These are phyloP conservation scores for Thamnophis elegans DNA, from an alignment of 2,797 vertebrate species.

Conservation along the genomic window DNA sequence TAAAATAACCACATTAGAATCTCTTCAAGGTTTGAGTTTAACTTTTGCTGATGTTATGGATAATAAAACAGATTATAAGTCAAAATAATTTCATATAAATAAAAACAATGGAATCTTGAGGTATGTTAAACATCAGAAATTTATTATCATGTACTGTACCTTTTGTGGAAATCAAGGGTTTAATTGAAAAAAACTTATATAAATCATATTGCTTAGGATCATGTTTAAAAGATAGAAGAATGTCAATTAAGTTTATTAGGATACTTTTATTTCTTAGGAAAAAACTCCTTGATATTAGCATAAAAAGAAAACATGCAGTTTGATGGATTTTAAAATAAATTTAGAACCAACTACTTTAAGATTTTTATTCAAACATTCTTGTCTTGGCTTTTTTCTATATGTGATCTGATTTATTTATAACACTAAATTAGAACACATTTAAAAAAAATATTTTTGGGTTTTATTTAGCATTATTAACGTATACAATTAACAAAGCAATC, in stretches of 20 bases:
- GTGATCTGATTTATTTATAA: not conserved
- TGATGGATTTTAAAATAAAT: constrained; percentile 50
- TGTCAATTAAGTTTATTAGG: not conserved
- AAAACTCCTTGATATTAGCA: not conserved
- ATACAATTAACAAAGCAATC: not conserved
- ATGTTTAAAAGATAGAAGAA: not conserved
- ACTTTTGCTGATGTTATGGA: not conserved
- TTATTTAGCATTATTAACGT: not conserved
- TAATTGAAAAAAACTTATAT: not conserved
- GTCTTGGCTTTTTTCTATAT: not conserved
- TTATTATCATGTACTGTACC: not conserved
- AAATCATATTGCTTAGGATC: constrained; percentile 32
- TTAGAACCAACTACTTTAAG: not conserved
- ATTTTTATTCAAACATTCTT: not conserved
- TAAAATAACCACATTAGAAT: constrained; percentile 6
- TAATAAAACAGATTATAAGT: constrained; percentile 30
- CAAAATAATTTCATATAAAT: constrained; percentile 52
- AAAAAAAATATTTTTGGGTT: not conserved
- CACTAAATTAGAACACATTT: not conserved
- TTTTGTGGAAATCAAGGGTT: not conserved
- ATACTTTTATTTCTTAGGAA: not conserved
- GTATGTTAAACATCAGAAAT: not conserved
- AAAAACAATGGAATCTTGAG: constrained; percentile 31
- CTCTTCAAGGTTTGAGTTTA: not conserved
- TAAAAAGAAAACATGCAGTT: constrained; percentile 52